phyloP scores from a whole-genome alignment of 2,113 vertebrate genomes.

The Mus spicilegus region DNA sequence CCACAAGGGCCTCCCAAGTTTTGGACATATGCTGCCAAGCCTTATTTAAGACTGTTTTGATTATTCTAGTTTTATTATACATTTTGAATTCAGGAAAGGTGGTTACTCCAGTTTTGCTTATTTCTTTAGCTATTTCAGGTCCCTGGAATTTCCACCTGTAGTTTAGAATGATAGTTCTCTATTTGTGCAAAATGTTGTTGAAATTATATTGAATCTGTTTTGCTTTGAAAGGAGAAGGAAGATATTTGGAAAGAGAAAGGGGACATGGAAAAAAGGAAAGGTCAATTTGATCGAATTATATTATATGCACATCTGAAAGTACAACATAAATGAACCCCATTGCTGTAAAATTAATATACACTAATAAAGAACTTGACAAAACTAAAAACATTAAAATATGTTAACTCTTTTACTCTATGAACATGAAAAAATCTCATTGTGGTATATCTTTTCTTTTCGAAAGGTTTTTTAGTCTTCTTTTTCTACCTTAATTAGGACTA shows the following conservation, averaged over 20 bases:
- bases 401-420: background rate
- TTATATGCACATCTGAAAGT: background rate
- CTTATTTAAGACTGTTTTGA: background rate
- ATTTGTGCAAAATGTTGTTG: background rate
- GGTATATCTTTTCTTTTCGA: background rate
- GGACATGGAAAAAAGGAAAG: background rate
- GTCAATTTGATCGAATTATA: background rate
- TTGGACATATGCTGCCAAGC: background rate
- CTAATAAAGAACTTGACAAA: background rate
- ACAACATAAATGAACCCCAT: background rate
- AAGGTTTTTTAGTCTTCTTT: slow-evolving; percentile 1
- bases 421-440: background rate
- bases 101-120: background rate
- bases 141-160: background rate
- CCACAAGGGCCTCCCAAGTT: background rate
- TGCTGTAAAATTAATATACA: background rate
- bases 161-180: slow-evolving; percentile 1
- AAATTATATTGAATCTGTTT: background rate
- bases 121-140: background rate
- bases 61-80: background rate
- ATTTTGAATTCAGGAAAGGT: background rate
- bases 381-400: background rate
- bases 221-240: background rate
- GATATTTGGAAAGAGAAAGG: background rate
- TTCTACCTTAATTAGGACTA: background rate